Conservation (phyloP, 1,140 invertebrate genomes). For the Zaprionus lachaisei region DNA sequence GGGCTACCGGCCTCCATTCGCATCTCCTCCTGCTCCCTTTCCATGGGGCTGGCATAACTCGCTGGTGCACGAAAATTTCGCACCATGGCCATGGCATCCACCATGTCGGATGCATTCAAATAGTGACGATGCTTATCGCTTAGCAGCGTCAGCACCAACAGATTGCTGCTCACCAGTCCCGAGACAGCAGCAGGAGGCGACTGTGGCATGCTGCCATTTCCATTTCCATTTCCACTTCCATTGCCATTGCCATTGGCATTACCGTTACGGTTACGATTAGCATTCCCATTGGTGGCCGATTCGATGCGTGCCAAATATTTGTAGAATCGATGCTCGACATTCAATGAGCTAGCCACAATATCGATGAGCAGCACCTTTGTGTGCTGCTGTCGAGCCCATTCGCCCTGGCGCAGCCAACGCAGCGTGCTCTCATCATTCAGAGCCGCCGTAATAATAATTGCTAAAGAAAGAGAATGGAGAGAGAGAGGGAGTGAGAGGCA, state of each 20-base stretch:
- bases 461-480: conserved; percentile 32
- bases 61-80: conserved; percentile 63
- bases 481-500: background rate
- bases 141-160: conserved; percentile 80
- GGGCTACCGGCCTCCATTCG: conserved; percentile 1
- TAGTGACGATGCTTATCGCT: conserved; percentile 81
- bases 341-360: conserved; percentile 79
- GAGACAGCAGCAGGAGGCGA: conserved; percentile 27
- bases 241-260: conserved; percentile 1
- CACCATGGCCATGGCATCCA: conserved; percentile 57
- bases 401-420: conserved; percentile 51
- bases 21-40: conserved; percentile 1
- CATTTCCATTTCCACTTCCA: conserved; percentile 7
- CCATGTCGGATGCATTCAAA: conserved; percentile 72
- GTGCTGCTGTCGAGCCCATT: conserved; percentile 50
- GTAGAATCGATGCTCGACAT: conserved; percentile 77
- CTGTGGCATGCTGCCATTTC: conserved; percentile 10
- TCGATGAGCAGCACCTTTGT: conserved; percentile 82
- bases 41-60: background rate
- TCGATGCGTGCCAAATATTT: conserved; percentile 73
- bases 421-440: conserved; percentile 76
- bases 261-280: conserved; percentile 10
- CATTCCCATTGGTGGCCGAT: conserved; percentile 20
- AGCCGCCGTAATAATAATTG: conserved; percentile 78
- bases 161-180: conserved; percentile 68